Evolutionary conservation across 2,888 invertebrate species (phyloP).

Genomic region (Romanomermis culicivorax): DNA sequence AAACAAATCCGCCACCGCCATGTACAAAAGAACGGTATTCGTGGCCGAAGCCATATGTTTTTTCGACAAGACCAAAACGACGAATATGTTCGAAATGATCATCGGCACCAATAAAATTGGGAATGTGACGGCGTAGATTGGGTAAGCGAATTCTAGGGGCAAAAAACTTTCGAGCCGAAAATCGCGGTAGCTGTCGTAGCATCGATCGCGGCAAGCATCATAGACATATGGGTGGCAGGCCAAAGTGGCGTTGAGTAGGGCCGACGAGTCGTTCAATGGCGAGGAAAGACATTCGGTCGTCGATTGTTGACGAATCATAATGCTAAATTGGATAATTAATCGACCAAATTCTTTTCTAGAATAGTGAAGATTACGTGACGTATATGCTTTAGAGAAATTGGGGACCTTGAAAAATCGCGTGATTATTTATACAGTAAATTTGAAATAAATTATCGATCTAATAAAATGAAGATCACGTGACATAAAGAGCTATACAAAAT

Average conservation of each 20-base stretch:
- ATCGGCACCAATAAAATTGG: conserved; percentile 60
- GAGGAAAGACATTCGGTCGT: too few relatives aligned
- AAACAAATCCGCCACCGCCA: conserved; percentile 77
- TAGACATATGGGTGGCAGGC: background rate
- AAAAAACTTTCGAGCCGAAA: background rate
- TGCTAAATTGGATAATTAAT: too few relatives aligned
- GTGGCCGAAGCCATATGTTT: conserved; percentile 74
- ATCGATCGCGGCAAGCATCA: background rate
- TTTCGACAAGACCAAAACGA: conserved; percentile 63
- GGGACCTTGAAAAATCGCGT: too few relatives aligned
- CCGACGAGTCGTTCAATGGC: too few relatives aligned
- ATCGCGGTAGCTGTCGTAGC: background rate
- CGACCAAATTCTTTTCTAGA: too few relatives aligned
- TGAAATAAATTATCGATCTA: too few relatives aligned
- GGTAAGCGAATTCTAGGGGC: background rate
- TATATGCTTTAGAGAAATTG: too few relatives aligned
- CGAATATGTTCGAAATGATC: conserved; percentile 61
- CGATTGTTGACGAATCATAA: too few relatives aligned
- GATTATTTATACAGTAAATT: too few relatives aligned
- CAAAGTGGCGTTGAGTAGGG: background rate
- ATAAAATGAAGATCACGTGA: too few relatives aligned
- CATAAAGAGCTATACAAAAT: too few relatives aligned
- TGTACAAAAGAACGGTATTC: conserved; percentile 69
- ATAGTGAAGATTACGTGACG: too few relatives aligned
- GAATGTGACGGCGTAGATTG: conserved; percentile 3